phyloP scores from a whole-genome alignment of 2,888 invertebrate species.

The Euspilapteryx auroguttella region DNA sequence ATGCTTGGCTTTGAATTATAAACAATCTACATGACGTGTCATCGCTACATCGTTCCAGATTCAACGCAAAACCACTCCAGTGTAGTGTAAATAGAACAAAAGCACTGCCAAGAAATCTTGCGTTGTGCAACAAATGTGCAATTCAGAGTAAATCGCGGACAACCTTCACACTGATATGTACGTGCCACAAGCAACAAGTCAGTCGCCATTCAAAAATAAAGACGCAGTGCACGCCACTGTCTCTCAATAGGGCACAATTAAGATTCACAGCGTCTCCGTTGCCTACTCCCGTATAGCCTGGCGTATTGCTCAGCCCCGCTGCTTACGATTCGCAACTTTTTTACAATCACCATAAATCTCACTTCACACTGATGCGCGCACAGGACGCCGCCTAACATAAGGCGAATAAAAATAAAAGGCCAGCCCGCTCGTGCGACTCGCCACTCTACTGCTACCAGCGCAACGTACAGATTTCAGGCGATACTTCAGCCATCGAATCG shows the following conservation, averaged over 20 bases:
- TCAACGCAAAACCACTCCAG: constrained; percentile 1
- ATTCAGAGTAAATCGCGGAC: constrained; percentile 21
- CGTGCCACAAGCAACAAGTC: constrained; percentile 33
- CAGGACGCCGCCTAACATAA: constrained; percentile 16
- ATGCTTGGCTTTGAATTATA: too few relatives aligned
- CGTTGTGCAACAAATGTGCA: constrained; percentile 13
- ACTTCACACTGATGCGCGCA: constrained; percentile 28
- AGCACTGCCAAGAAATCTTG: constrained; percentile 20
- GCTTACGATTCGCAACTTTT: constrained; percentile 30
- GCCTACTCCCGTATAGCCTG: constrained; percentile 29
- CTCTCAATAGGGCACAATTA: constrained; percentile 53
- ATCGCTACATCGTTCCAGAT: background rate
- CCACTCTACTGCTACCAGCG: constrained; percentile 18
- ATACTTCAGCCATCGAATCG: constrained; percentile 15
- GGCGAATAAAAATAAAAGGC: constrained; percentile 37
- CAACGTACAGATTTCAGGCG: constrained; percentile 24
- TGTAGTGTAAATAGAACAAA: constrained; percentile 18
- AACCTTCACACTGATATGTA: constrained; percentile 13
- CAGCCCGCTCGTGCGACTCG: constrained; percentile 17
- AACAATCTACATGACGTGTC: too few relatives aligned
- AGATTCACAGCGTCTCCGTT: constrained; percentile 35
- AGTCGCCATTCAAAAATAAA: constrained; percentile 34
- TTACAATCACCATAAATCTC: constrained; percentile 36
- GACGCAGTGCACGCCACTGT: constrained; percentile 26
- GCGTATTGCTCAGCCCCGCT: constrained; percentile 10